A percentile compares a stretch with the other conserved stretches of the same genome.
phyloP scores from a whole-genome alignment of 1,140 invertebrate genomes.

The Zophobas morio region DNA sequence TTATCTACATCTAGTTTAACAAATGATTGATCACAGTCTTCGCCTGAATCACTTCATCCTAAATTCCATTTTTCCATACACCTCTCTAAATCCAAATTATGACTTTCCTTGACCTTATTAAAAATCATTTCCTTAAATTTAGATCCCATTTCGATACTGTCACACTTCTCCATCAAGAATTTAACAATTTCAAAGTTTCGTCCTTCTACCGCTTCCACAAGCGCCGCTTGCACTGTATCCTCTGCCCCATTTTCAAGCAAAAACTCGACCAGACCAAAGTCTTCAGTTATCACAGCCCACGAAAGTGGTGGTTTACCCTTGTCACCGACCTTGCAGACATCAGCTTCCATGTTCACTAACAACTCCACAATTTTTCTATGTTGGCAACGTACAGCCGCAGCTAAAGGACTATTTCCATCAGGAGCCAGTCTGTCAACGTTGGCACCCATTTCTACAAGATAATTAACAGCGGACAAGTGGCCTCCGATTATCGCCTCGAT shows the following conservation, averaged over 20 bases:
- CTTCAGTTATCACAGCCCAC: background rate
- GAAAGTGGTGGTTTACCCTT: slow-evolving; percentile 58
- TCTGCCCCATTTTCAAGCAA: background rate
- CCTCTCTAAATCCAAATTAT: too few species aligned
- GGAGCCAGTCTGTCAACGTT: slow-evolving; percentile 75
- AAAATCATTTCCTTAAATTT: too few species aligned
- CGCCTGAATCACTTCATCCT: too few species aligned
- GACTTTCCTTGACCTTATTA: too few species aligned
- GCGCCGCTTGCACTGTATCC: background rate
- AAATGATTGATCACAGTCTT: too few species aligned
- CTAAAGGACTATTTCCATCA: slow-evolving; percentile 86
- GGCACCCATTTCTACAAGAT: slow-evolving; percentile 8
- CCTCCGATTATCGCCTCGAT: background rate
- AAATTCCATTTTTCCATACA: too few species aligned
- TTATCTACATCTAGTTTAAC: too few species aligned
- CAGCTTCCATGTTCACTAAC: slow-evolving; percentile 81
- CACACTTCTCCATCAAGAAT: background rate
- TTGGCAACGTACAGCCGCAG: slow-evolving; percentile 84
- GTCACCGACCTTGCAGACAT: slow-evolving; percentile 83
- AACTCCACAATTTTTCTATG: slow-evolving; percentile 86
- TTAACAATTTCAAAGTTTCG: background rate
- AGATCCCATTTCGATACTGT: too few species aligned
- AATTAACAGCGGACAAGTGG: background rate
- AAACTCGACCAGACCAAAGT: background rate
- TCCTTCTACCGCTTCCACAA: background rate